These are phyloP conservation scores for Octonoba sinensis DNA, from an alignment of 2,888 invertebrate genomes.

Conservation along the genomic window DNA sequence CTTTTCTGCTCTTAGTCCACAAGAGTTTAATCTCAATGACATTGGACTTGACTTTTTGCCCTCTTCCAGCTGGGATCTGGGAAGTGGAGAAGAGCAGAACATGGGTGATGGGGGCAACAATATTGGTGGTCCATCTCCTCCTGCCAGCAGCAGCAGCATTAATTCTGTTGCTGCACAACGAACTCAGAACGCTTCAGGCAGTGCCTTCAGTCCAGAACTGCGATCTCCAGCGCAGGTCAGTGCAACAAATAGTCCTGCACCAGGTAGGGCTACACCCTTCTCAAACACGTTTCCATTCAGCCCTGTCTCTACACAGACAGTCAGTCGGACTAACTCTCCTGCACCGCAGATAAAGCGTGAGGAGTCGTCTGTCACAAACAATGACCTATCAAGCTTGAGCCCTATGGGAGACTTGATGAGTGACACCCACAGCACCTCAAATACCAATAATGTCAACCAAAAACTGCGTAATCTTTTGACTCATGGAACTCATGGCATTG, in stretches of 20 bases:
- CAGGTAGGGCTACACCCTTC: slow-evolving; percentile 72
- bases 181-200: slow-evolving; percentile 43
- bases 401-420: slow-evolving; percentile 42
- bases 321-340: slow-evolving; percentile 50
- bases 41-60: slow-evolving; percentile 63
- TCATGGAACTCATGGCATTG: slow-evolving; percentile 64
- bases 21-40: slow-evolving; percentile 63
- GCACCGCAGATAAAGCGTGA: slow-evolving; percentile 44
- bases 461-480: slow-evolving; percentile 75
- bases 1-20: slow-evolving; percentile 54
- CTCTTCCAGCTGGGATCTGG: slow-evolving; percentile 63
- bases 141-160: slow-evolving; percentile 32
- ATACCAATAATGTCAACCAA: slow-evolving; percentile 42
- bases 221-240: slow-evolving; percentile 46
- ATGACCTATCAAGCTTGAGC: slow-evolving; percentile 32
- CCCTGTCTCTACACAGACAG: slow-evolving; percentile 70
- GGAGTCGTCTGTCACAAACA: slow-evolving; percentile 20
- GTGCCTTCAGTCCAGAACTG: slow-evolving; percentile 62
- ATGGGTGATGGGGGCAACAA: slow-evolving; percentile 14
- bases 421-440: slow-evolving; percentile 20
- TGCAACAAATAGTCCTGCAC: slow-evolving; percentile 73
- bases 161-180: slow-evolving; percentile 31
- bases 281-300: slow-evolving; percentile 77
- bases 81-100: slow-evolving; percentile 14
- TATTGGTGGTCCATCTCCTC: slow-evolving; percentile 46